Percentiles rank a stretch among this genome's conserved stretches.
Evolutionary conservation across 2,113 vertebrate genomes (phyloP).

Genomic region (Carettochelys insculpta): DNA sequence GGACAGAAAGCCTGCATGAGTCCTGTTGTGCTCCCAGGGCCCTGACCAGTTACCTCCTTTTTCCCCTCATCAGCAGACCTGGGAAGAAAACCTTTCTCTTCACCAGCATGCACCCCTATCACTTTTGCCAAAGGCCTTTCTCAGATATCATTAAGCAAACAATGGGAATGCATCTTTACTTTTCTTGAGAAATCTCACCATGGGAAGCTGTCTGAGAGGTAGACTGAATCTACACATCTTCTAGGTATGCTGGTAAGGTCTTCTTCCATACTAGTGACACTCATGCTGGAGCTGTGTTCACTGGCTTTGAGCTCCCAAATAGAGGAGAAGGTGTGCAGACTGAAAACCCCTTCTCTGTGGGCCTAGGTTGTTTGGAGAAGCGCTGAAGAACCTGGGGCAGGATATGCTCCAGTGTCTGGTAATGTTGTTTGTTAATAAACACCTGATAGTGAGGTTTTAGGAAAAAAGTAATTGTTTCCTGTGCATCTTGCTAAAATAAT

Average conservation of each 20-base stretch:
- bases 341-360: not conserved
- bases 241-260: not conserved
- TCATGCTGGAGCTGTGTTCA: not conserved
- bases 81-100: not conserved
- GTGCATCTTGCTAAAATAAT: not conserved
- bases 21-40: too few species aligned
- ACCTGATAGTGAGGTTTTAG: not conserved
- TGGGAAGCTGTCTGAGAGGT: not conserved
- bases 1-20: too few species aligned
- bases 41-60: too few species aligned
- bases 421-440: not conserved
- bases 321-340: not conserved
- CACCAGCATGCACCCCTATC: not conserved
- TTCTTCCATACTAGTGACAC: not conserved
- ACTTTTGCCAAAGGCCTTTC: not conserved
- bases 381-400: not conserved
- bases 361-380: not conserved
- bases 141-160: not conserved
- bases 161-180: not conserved
- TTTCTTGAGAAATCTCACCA: not conserved
- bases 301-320: not conserved
- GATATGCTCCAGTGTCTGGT: not conserved
- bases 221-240: not conserved
- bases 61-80: too few species aligned
- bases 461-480: not conserved